Conservation (phyloP, 1,140 invertebrate species). For the Harpegnathos saltator region DNA sequence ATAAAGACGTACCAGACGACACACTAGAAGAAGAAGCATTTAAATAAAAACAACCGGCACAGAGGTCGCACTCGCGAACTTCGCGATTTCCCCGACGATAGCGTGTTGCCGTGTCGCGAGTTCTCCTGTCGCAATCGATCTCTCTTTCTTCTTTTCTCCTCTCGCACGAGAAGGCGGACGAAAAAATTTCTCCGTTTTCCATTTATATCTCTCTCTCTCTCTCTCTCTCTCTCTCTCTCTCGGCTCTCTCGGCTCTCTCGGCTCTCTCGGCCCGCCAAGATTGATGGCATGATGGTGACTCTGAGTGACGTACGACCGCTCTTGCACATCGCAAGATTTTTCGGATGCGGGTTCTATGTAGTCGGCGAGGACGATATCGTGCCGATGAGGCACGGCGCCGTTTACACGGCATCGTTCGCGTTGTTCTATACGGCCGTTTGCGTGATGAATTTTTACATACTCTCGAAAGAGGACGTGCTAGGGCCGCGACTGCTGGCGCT, state of each 20-base stretch:
- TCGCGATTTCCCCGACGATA: too few relatives aligned
- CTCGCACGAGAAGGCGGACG: too few relatives aligned
- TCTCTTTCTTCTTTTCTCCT: too few relatives aligned
- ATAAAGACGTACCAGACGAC: not conserved
- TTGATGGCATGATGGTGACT: constrained; percentile 33
- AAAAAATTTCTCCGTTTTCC: not conserved
- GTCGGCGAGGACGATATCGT: constrained; percentile 53
- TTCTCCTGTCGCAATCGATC: too few relatives aligned
- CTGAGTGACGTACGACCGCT: constrained; percentile 59
- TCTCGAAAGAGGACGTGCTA: constrained; percentile 1
- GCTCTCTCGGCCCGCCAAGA: not conserved
- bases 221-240: too few relatives aligned
- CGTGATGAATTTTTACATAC: constrained; percentile 5
- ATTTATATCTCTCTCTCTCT: too few relatives aligned
- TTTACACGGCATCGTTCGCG: constrained; percentile 56
- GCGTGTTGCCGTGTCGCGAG: too few relatives aligned
- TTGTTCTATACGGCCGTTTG: constrained; percentile 21
- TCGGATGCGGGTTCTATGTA: constrained; percentile 59
- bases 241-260: too few relatives aligned
- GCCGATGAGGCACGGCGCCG: constrained; percentile 47
- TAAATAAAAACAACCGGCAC: not conserved
- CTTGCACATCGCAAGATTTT: constrained; percentile 54
- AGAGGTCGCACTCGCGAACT: too few relatives aligned
- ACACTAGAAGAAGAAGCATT: not conserved
- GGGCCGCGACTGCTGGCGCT: constrained; percentile 49